A percentile compares a stretch with the other conserved stretches of the same genome.
phyloP scores from a whole-genome alignment of 2,797 vertebrate species.

The Tragopan temminckii region DNA sequence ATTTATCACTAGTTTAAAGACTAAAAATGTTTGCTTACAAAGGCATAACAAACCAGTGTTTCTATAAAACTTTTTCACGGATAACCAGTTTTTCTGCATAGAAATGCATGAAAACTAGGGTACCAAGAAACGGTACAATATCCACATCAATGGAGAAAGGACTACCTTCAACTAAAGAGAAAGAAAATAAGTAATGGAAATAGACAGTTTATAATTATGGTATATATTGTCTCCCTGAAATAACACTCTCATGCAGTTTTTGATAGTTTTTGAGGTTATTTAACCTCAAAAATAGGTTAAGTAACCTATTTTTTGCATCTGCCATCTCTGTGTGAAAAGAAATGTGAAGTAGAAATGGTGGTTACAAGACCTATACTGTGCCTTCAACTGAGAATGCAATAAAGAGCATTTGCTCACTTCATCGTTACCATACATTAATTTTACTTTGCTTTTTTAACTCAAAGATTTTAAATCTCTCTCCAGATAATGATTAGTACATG shows the following conservation, averaged over 20 bases:
- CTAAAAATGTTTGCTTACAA: neutral
- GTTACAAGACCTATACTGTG: neutral
- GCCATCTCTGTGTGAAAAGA: neutral
- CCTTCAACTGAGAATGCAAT: neutral
- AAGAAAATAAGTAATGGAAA: neutral
- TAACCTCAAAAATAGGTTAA: neutral
- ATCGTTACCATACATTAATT: neutral
- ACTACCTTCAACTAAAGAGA: neutral
- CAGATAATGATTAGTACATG: neutral
- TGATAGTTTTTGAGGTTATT: too few relatives aligned
- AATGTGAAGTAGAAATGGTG: neutral
- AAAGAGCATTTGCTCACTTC: neutral
- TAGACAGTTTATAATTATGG: neutral
- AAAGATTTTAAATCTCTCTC: neutral
- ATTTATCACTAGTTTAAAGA: neutral
- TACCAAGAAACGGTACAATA: neutral
- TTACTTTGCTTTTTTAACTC: neutral
- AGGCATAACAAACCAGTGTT: fast-evolving
- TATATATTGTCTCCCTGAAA: neutral
- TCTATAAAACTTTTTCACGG: neutral
- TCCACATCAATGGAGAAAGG: neutral
- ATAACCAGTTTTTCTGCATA: neutral
- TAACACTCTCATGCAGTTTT: neutral
- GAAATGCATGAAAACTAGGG: neutral
- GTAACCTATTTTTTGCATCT: neutral